Conservation (phyloP, 2,797 vertebrate genomes). For the Lagorchestes hirsutus region DNA sequence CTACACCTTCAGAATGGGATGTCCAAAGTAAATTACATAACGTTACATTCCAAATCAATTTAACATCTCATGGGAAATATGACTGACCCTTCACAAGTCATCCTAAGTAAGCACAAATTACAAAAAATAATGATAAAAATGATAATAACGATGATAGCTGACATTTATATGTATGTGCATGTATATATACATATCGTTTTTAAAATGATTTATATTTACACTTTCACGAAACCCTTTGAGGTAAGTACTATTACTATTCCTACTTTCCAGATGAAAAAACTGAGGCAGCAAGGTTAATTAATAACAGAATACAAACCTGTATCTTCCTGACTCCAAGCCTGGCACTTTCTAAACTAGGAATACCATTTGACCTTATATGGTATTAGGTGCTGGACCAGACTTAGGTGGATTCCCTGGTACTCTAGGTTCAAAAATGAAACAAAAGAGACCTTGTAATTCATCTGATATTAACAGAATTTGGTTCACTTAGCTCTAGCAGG, state of each 20-base stretch:
- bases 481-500: not conserved
- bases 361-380: not conserved
- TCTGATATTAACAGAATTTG: not conserved
- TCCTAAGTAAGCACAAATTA: not conserved
- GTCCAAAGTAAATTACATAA: not conserved
- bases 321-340: not conserved
- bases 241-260: not conserved
- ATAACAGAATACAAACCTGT: not conserved
- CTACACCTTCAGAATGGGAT: constrained; percentile 58
- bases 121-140: not conserved
- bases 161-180: not conserved
- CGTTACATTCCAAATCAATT: not conserved
- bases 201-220: not conserved
- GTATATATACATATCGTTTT: not conserved
- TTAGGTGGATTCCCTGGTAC: not conserved
- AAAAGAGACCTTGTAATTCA: not conserved
- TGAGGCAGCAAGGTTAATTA: not conserved
- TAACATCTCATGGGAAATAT: not conserved
- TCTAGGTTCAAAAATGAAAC: not conserved
- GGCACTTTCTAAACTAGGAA: not conserved
- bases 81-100: not conserved
- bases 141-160: not conserved
- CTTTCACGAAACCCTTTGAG: not conserved
- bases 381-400: too few species aligned
- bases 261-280: not conserved